phyloP scores from a whole-genome alignment of 2,113 vertebrate species.

The Toxostoma redivivum region DNA sequence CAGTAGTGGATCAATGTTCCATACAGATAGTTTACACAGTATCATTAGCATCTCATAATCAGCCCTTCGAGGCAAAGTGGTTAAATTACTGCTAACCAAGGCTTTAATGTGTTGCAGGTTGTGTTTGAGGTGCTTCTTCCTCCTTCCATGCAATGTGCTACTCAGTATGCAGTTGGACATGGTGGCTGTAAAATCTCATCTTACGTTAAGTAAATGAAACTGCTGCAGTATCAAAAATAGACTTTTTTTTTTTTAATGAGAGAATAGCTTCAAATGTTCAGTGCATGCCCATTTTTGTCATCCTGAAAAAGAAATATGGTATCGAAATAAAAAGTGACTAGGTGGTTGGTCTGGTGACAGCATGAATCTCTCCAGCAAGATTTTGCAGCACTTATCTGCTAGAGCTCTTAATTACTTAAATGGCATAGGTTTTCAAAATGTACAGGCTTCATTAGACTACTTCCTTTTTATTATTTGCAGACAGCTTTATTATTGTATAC shows the following conservation, averaged over 20 bases:
- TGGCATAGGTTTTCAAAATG: too few species aligned
- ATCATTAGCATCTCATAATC: neutral
- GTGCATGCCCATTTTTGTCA: too few species aligned
- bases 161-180: neutral
- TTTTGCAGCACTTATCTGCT: too few species aligned
- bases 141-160: neutral
- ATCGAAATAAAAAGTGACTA: too few species aligned
- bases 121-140: neutral
- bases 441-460: neutral
- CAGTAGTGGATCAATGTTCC: neutral
- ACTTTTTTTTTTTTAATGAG: too few species aligned
- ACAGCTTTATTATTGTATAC: neutral
- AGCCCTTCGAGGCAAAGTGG: fast-evolving
- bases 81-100: neutral
- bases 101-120: neutral
- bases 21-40: neutral
- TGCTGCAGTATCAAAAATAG: too few species aligned
- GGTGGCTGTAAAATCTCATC: neutral
- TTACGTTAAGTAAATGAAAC: too few species aligned
- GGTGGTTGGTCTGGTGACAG: too few species aligned
- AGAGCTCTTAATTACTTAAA: too few species aligned
- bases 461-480: neutral
- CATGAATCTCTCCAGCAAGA: too few species aligned
- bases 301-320: too few species aligned
- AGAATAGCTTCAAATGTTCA: too few species aligned